These are phyloP conservation scores for Otus sunia DNA, from an alignment of 2,113 vertebrate genomes.

Conservation along the genomic window DNA sequence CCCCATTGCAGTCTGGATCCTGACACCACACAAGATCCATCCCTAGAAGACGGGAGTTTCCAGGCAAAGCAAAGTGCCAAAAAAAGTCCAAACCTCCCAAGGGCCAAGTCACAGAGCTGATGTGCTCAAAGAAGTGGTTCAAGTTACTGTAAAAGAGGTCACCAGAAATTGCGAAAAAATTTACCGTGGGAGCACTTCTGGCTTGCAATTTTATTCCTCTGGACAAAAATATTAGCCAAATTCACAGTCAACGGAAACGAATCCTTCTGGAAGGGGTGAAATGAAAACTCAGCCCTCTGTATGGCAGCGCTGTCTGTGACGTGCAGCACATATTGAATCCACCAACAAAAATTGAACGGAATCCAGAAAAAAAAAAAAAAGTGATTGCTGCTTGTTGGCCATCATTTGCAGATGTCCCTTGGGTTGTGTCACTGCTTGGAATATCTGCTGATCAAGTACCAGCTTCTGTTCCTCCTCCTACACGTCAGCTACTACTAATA, in stretches of 20 bases:
- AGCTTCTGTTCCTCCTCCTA: constrained; percentile 7
- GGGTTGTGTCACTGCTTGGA: not conserved
- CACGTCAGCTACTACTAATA: not conserved
- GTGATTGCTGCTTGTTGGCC: not conserved
- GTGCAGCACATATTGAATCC: not conserved
- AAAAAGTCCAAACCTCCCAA: not conserved
- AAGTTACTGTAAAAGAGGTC: not conserved
- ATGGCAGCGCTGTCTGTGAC: not conserved
- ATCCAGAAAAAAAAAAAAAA: not conserved
- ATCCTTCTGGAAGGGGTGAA: not conserved
- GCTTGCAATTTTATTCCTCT: not conserved
- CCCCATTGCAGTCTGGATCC: not conserved
- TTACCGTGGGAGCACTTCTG: not conserved
- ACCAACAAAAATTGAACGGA: not conserved
- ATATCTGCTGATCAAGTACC: not conserved
- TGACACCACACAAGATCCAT: not conserved
- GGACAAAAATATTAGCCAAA: not conserved
- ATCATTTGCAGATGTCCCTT: not conserved
- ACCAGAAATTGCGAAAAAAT: not conserved
- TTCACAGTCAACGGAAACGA: not conserved
- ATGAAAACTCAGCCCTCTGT: not conserved
- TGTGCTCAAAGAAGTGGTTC: accelerated
- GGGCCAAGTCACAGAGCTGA: not conserved
- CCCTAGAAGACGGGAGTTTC: not conserved
- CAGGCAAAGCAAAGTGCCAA: not conserved